phyloP scores from a whole-genome alignment of 1,140 invertebrate species.

The Melitaea cinxia region DNA sequence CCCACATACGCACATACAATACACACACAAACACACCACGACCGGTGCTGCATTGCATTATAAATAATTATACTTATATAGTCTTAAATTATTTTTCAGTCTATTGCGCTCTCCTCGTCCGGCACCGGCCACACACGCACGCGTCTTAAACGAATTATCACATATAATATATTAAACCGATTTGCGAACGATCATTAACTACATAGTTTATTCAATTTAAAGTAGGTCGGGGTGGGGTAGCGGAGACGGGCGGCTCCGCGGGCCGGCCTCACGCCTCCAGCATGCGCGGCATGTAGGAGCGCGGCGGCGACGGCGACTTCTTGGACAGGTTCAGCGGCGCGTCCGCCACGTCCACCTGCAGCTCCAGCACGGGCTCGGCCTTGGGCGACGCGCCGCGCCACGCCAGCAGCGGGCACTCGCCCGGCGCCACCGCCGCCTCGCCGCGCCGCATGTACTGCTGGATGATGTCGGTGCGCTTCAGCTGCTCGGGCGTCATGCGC shows the following conservation, averaged over 20 bases:
- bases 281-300: constrained; percentile 81
- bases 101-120: constrained; percentile 81
- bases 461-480: constrained; percentile 93
- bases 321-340: constrained; percentile 93
- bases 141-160: constrained; percentile 81
- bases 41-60: constrained; percentile 81
- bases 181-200: constrained; percentile 81
- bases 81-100: constrained; percentile 81
- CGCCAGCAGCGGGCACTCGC: constrained; percentile 48
- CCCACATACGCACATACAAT: constrained; percentile 79
- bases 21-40: constrained; percentile 81
- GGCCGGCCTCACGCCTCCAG: constrained; percentile 82
- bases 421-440: constrained; percentile 68
- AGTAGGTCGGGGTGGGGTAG: constrained; percentile 77
- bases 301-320: constrained; percentile 90
- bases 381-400: constrained; percentile 76
- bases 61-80: constrained; percentile 79
- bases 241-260: constrained; percentile 75
- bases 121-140: constrained; percentile 79
- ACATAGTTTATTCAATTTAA: constrained; percentile 77
- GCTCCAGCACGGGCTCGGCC: constrained; percentile 80
- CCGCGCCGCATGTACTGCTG: constrained; percentile 94
- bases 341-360: constrained; percentile 91
- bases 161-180: constrained; percentile 82
- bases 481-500: constrained; percentile 92